phyloP scores from a whole-genome alignment of 2,113 vertebrate genomes.

The Catagonus wagneri region DNA sequence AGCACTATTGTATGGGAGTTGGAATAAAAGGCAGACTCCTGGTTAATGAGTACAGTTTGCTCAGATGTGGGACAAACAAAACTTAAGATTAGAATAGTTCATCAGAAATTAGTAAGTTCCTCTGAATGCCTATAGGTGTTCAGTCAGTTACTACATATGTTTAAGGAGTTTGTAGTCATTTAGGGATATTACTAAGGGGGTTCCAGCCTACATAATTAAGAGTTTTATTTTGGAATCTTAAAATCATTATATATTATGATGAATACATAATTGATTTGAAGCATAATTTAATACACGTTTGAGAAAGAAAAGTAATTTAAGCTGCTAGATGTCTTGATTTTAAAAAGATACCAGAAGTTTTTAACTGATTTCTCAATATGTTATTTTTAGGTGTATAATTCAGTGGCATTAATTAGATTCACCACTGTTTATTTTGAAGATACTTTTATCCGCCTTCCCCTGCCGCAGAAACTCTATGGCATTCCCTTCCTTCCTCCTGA shows the following conservation, averaged over 20 bases:
- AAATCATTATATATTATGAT: neutral
- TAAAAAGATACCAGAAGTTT: neutral
- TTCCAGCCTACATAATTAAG: neutral
- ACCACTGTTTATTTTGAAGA: neutral
- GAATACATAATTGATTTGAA: neutral
- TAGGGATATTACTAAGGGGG: neutral
- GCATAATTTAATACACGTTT: neutral
- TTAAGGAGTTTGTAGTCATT: neutral
- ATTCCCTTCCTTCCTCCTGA: neutral
- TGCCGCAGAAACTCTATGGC: neutral
- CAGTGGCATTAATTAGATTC: neutral
- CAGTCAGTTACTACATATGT: neutral
- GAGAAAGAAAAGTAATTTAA: neutral
- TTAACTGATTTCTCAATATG: neutral
- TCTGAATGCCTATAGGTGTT: neutral
- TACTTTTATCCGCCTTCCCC: neutral
- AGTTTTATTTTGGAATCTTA: conserved; percentile 17
- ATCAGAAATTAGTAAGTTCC: neutral
- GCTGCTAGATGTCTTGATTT: neutral
- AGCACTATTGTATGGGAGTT: neutral
- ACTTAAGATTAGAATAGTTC: neutral
- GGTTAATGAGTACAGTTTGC: neutral
- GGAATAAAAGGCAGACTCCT: neutral
- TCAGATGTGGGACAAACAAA: neutral
- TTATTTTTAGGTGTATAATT: neutral